These are phyloP conservation scores for Anolis apletophallus DNA, from an alignment of 2,797 vertebrate species.

Conservation along the genomic window DNA sequence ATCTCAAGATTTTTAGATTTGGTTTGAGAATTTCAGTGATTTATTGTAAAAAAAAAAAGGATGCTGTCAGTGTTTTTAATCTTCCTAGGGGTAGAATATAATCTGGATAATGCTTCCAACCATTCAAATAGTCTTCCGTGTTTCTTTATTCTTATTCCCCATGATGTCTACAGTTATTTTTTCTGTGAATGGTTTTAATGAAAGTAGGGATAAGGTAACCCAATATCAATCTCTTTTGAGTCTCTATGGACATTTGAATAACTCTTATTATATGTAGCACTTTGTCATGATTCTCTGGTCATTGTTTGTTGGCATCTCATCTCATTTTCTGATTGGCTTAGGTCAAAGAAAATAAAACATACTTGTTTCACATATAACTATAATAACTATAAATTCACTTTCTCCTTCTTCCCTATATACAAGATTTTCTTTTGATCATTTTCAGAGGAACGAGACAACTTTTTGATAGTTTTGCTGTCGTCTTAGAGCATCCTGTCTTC, in stretches of 20 bases:
- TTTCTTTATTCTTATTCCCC: not conserved
- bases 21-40: not conserved
- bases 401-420: not conserved
- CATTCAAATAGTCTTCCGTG: not conserved
- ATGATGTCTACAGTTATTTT: not conserved
- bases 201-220: not conserved
- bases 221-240: not conserved
- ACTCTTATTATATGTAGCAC: not conserved
- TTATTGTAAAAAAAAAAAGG: too few relatives aligned
- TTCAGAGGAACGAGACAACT: constrained; percentile 42
- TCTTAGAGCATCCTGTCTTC: constrained; percentile 68
- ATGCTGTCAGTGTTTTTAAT: not conserved
- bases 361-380: constrained; percentile 15
- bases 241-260: not conserved
- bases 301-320: not conserved
- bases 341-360: constrained; percentile 25
- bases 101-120: not conserved
- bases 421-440: constrained; percentile 54
- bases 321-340: constrained; percentile 19
- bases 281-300: not conserved
- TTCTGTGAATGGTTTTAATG: too few relatives aligned
- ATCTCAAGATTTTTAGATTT: not conserved
- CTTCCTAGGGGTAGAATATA: not conserved
- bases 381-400: not conserved
- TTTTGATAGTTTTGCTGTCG: constrained; percentile 49